Base-by-base conservation (phyloP, 2,113 vertebrate species). In the Eonycteris spelaea region DNA sequence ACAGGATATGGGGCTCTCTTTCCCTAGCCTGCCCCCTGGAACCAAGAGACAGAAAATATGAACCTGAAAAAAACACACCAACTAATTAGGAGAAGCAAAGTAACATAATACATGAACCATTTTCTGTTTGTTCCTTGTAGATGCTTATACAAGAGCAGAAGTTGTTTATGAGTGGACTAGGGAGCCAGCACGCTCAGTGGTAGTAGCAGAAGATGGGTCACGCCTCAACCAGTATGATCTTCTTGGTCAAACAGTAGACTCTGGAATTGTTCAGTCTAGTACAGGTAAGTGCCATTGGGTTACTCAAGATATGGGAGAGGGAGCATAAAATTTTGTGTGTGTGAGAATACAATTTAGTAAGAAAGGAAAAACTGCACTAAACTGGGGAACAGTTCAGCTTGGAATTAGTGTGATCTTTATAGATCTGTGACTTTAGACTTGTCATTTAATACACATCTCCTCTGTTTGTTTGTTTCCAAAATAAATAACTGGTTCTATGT, bases 201-300 rank as follows among this genome's bases (percentile, higher is more conserved):
- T 99, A 67, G 99, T 99, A 91, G 99, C 99, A 51, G 99, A 99
- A 95, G 99, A 99, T 0, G 99, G 99, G 28, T 99, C 99, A 79
- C 99, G 99, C 33, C 97, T 99, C 96, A 99, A 99, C 98, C 99
- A 99, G 89, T 99, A 99, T 0, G 99, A 99, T 95, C 98, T 99
- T 87, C 99, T 99, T 96, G 99, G 99, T 55, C 99, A 99, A 98
- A 99, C 98, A 11, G 99, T 99, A 92, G 99, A 99, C 86, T 99
- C 99, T 53, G 99, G 99, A 33, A 99, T 99, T 97, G 99, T 99
- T 80, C 99, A 99, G 97, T 99, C 99, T 96, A 99, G 99, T 94
- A 99, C 99, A 98, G 99, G 99, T 99, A 94, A 87, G 99, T 96
- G 28, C 14, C 38, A 45, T 59, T 77, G 59, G 13, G 6, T 86